A percentile compares a stretch with the other conserved stretches of the same genome.
Conservation (phyloP, 2,888 invertebrate genomes). For the Esperia sulphurella region DNA sequence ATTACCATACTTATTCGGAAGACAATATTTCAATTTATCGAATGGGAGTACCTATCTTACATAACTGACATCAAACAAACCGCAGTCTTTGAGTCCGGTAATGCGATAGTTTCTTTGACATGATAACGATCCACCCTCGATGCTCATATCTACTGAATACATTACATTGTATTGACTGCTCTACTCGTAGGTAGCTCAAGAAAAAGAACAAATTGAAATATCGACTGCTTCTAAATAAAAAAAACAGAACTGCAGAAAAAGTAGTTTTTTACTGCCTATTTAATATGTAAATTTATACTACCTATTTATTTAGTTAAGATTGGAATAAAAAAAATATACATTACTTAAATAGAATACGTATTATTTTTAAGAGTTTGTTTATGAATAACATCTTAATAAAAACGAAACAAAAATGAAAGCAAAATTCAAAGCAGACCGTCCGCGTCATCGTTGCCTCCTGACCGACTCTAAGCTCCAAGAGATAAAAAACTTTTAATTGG, state of each 20-base stretch:
- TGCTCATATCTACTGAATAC: slow-evolving; percentile 61
- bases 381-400: background rate
- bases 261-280: too few species aligned
- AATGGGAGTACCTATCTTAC: slow-evolving; percentile 23
- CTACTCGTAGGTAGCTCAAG: slow-evolving; percentile 24
- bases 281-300: too few species aligned
- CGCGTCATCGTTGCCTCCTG: slow-evolving; percentile 24
- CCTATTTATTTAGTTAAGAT: too few species aligned
- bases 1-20: background rate
- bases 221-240: slow-evolving; percentile 5
- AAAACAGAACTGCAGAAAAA: too few species aligned
- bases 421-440: slow-evolving; percentile 30
- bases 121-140: slow-evolving; percentile 65
- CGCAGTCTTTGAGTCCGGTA: slow-evolving; percentile 68
- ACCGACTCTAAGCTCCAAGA: slow-evolving; percentile 51
- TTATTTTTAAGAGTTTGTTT: too few species aligned
- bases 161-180: slow-evolving; percentile 48
- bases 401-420: slow-evolving; percentile 26
- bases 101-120: slow-evolving; percentile 76
- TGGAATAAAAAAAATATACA: too few species aligned
- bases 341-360: too few species aligned
- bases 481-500: slow-evolving; percentile 70
- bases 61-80: slow-evolving; percentile 64
- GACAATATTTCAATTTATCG: slow-evolving; percentile 5
- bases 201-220: slow-evolving; percentile 49